These are phyloP conservation scores for Dipus sagitta DNA, from an alignment of 2,797 vertebrate genomes.

Conservation along the genomic window DNA sequence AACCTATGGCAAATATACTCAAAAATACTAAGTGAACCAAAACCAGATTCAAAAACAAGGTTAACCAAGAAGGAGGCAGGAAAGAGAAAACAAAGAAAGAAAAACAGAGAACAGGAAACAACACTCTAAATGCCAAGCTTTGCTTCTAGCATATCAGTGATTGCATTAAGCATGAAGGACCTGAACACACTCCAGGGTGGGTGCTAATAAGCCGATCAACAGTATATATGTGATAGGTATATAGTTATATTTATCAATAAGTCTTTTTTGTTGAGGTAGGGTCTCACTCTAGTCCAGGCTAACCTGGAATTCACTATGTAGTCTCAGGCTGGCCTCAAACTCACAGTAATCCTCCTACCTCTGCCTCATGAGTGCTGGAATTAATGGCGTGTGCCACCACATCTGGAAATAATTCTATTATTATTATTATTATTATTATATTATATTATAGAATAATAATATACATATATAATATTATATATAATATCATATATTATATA, in stretches of 20 bases:
- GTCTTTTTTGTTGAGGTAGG: background rate
- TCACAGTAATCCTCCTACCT: no score
- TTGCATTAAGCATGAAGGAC: slow-evolving; percentile 8
- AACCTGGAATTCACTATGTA: no score
- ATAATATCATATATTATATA: no score
- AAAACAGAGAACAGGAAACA: slow-evolving; percentile 19
- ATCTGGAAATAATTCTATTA: no score
- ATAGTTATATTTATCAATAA: background rate
- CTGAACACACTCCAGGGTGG: background rate
- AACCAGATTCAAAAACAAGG: background rate
- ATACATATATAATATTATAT: no score
- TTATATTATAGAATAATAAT: no score
- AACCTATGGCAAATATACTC: background rate
- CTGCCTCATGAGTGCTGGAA: no score
- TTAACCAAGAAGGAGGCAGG: background rate
- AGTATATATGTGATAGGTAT: background rate
- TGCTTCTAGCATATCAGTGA: background rate
- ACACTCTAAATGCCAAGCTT: background rate
- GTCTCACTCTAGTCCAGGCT: no score
- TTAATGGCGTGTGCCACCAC: no score
- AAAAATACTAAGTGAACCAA: slow-evolving; percentile 15
- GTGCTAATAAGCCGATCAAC: background rate
- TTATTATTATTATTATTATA: no score
- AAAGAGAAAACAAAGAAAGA: background rate
- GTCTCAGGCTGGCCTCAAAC: no score